Conservation (phyloP, 2,888 invertebrate genomes). For the Seira musarum region DNA sequence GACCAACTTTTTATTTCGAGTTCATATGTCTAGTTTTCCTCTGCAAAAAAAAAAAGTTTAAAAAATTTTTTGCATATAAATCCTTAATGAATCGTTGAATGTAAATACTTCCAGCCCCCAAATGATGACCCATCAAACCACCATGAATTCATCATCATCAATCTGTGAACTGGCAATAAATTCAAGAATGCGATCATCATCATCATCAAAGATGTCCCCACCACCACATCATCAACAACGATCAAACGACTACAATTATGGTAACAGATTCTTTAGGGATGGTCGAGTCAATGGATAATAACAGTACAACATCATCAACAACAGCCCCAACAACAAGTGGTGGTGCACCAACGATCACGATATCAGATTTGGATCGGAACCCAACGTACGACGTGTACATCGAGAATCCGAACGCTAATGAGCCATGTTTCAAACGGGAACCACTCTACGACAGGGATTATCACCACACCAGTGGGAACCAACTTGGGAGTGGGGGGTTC, state of each 20-base stretch:
- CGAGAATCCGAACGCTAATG: slow-evolving; percentile 53
- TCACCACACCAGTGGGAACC: slow-evolving; percentile 19
- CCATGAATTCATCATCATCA: background rate
- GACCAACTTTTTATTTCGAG: too few species aligned
- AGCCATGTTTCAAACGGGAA: slow-evolving; percentile 47
- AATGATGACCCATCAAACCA: background rate
- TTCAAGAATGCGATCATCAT: slow-evolving; percentile 11
- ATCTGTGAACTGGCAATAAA: slow-evolving; percentile 41
- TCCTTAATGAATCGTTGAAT: too few species aligned
- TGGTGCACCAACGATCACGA: slow-evolving; percentile 32
- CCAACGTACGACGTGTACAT: slow-evolving; percentile 65
- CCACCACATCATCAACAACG: background rate
- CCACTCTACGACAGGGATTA: slow-evolving; percentile 36
- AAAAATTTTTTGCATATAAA: too few species aligned
- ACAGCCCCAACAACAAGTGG: background rate
- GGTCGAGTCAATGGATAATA: slow-evolving; percentile 35
- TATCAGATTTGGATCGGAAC: slow-evolving; percentile 41
- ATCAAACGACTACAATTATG: background rate
- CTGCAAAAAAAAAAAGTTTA: too few species aligned
- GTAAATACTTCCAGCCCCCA: too few species aligned
- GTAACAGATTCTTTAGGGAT: slow-evolving; percentile 21
- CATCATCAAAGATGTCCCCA: too few species aligned
- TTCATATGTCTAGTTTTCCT: too few species aligned
- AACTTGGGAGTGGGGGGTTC: background rate
- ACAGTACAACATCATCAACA: background rate